A percentile compares a stretch with the other conserved stretches of the same genome.
phyloP scores from a whole-genome alignment of 2,888 invertebrate species.

The Vanessa cardui region DNA sequence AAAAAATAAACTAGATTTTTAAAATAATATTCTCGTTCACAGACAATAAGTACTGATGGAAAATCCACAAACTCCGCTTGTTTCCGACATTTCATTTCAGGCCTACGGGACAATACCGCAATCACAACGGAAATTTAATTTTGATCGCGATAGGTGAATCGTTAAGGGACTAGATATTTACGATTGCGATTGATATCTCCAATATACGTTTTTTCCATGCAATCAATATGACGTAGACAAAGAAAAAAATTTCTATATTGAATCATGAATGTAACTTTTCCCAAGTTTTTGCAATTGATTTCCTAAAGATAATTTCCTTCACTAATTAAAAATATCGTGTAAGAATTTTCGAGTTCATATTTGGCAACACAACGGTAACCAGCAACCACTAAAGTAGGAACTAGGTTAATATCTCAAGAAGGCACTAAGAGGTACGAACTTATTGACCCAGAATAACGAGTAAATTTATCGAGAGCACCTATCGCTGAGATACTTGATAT shows the following conservation, averaged over 20 bases:
- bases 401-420: constrained; percentile 39
- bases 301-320: neutral
- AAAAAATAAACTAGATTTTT: neutral
- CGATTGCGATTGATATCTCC: no score
- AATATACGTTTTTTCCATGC: no score
- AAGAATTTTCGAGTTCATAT: neutral
- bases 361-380: constrained; percentile 17
- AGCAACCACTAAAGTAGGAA: constrained; percentile 25
- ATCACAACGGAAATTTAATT: constrained; percentile 15
- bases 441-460: constrained; percentile 61
- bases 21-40: constrained; percentile 1
- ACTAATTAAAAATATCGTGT: neutral
- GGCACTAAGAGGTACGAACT: constrained; percentile 50
- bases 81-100: constrained; percentile 26
- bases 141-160: constrained; percentile 6
- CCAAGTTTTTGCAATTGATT: no score
- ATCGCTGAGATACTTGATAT: constrained; percentile 44
- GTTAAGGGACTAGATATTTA: neutral
- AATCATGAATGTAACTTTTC: no score
- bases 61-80: constrained; percentile 20
- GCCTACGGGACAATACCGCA: constrained; percentile 9
- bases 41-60: constrained; percentile 17
- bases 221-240: no score
- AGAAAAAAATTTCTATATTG: no score
- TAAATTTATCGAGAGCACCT: constrained; percentile 53